Percentiles rank a stretch among this genome's conserved stretches.
Conservation (phyloP, 2,888 invertebrate species). For the Netelia melanura region DNA sequence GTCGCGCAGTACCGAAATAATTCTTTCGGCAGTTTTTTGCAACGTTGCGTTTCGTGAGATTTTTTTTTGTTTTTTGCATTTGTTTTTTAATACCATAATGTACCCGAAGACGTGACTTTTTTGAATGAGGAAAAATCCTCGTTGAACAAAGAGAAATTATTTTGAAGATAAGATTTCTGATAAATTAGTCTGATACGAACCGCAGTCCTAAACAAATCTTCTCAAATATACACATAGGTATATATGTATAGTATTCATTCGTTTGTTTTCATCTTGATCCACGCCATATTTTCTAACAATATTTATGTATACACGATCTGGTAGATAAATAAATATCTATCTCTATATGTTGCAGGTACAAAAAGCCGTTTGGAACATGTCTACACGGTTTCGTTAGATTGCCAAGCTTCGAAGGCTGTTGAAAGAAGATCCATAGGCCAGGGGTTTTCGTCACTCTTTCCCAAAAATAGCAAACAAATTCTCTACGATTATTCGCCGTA, state of each 20-base stretch:
- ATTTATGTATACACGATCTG: constrained; percentile 72
- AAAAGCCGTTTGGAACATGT: constrained; percentile 73
- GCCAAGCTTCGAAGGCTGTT: constrained; percentile 64
- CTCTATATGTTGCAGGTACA: constrained; percentile 79
- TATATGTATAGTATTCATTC: constrained; percentile 1
- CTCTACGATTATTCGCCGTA: not conserved
- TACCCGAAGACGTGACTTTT: no score
- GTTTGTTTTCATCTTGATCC: not conserved
- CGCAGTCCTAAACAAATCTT: not conserved
- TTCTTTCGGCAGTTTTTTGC: no score
- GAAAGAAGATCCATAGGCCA: constrained; percentile 60
- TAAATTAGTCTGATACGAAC: not conserved
- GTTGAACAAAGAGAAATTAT: no score
- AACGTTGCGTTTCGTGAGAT: no score
- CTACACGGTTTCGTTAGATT: constrained; percentile 50
- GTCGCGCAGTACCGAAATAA: no score
- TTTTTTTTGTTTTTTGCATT: no score
- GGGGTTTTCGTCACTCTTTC: constrained; percentile 48
- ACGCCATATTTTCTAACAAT: constrained; percentile 62
- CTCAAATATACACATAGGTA: not conserved
- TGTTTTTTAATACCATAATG: no score
- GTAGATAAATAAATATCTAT: constrained; percentile 80
- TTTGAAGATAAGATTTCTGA: not conserved
- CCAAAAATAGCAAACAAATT: constrained; percentile 26
- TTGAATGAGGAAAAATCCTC: no score